Base-by-base conservation (phyloP, 2,888 invertebrate species). In the Cheiracanthium punctorium region DNA sequence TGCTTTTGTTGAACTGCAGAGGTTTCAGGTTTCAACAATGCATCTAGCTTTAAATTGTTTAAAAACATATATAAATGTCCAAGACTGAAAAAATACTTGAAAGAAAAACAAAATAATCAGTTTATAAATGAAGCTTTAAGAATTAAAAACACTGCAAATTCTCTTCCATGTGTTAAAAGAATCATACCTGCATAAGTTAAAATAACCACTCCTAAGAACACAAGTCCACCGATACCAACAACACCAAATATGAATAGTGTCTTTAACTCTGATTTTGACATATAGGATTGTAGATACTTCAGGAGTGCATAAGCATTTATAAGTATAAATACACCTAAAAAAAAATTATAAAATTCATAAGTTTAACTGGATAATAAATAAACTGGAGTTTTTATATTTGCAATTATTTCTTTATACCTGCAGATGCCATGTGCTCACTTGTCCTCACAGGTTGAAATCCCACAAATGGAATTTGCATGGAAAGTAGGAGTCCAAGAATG, bases 401-500 rank as follows among this genome's bases (percentile, higher is more conserved):
- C 10, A 37, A 37, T 37, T 7, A 10, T 10, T 37, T 10, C 10
- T 17, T 17, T 48, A 82, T 92, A 95, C 96, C 96, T 90, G 96
- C 95, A 48, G 99, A 98, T 93, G 98, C 94, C 98, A 99, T 98
- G 91, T 99, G 98, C 91, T 99, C 98, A 0, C 98, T 98, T 91
- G 98, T 98, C 92, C 97, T 97, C 58, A 98, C 97, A 0, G 98
- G 98, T 91, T 97, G 96, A 91, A 96, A 96, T 17, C 96, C 96
- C 20, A 96, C 96, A 91, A 95, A 96, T 1, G 96, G 95, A 90
- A 97, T 96, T 89, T 93, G 93, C 98, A 99, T 99, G 7, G 98
- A 98, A n/a, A 98, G 93, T 90, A 99, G 95, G 0, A 98, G 98
- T 76, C 98, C 98, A 30, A 99, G 94, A 90, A 99, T 97, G 92